Base-by-base conservation (phyloP, 1,140 invertebrate species). In the Tetranychus cinnabarinus region DNA sequence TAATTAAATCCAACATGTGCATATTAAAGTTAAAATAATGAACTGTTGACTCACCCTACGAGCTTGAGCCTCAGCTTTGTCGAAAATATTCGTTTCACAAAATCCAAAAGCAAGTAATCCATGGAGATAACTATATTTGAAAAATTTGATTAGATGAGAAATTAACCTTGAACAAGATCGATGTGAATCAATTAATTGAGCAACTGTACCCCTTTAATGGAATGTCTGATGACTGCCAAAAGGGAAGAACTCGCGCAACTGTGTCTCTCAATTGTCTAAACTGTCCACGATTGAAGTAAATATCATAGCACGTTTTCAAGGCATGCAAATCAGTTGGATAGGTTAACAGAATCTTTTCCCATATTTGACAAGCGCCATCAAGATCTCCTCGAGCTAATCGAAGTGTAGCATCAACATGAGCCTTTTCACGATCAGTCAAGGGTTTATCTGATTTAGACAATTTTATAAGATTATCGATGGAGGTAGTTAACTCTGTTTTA, bases 41-140 rank as follows among this genome's bases (percentile, higher is more conserved):
- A 0, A 42, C 39, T 6, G 10, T 42, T 10, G 10, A 42, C 39
- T 42, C 1, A 42, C 39, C 10, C 39, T 5, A 42, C 39, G 68
- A 6, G 77, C 77, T 34, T 68, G 63, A 59, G 66, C 67, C 66
- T 77, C 74, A 4, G 77, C 78, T 63, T 75, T 66, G 23, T 67
- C 64, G 67, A 76, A 80, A 31, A 72, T 61, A 62, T 74, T 75
- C 39, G 70, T 75, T 67, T 79, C 78, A 56, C 74, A 77, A 37
- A 78, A 65, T 0, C 77, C 78, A 73, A 79, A 79, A 0, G 78
- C 74, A 63, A 77, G 71, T 76, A 80, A 77, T 36, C 78, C 78
- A 62, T 76, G 66, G 5, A 79, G 65, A 65, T 77, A 78, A 35
- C 76, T 23, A 23, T 76, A 45, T 5, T 54, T 36, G 37, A 39